Base-by-base conservation (phyloP, 2,888 invertebrate species). In the Hypomecis atomaria region DNA sequence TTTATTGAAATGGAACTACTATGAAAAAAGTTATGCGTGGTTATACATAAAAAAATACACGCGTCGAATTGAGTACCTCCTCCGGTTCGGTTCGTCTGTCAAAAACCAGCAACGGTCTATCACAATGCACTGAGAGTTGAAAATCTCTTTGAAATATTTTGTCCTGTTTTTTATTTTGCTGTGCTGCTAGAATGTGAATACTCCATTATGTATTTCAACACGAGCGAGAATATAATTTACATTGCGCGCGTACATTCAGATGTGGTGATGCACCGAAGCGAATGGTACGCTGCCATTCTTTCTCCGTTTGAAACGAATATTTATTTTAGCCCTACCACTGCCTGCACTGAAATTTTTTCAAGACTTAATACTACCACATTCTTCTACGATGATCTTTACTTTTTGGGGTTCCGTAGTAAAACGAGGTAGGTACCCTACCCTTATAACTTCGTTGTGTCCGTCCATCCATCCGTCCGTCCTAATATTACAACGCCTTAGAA, bases 171-270 rank as follows among this genome's bases (percentile, higher is more conserved):
- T 34, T 33, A 13, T 65, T 53, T 44, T 45, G 42, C 37, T 45
- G 11, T 49, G 47, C 38, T 44, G 42, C 48, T 42, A 53, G 48
- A 44, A 48, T 59, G 55, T 62, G 62, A 55, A 65, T 56, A 37
- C 47, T 54, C 55, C 58, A 66, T 69, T 66, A 65, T 69, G 49
- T 65, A 65, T 67, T 52, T 62, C 59, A 67, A 50, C 59, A 59
- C 43, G 58, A 64, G 56, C 52, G 70, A 52, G 64, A 62, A 62
- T 65, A 62, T 66, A 62, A 68, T 67, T 66, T 68, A 70, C 67
- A 67, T 66, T 55, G 62, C 59, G 52, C 70, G 62, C 66, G 57
- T 59, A 55, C 59, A 62, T 69, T 65, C 66, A 62, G 58, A 60
- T 56, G 67, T 54, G 37, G 61, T 36, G 62, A 66, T 66, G 60